A percentile compares a stretch with the other conserved stretches of the same genome.
These are phyloP conservation scores for Sebastes diaconus DNA, from an alignment of 2,797 vertebrate genomes.

Conservation along the genomic window DNA sequence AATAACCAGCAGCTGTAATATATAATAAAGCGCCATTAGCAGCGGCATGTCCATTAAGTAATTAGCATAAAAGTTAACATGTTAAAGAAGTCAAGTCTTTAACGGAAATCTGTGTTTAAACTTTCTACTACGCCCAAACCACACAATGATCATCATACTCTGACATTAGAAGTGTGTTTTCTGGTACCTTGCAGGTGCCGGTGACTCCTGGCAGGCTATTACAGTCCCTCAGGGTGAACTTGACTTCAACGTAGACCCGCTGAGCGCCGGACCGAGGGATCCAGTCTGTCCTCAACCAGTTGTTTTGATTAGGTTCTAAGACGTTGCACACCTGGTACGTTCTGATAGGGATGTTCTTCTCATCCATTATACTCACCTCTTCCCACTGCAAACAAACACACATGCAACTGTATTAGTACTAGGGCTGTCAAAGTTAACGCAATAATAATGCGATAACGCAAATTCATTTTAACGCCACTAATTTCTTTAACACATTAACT, in stretches of 20 bases:
- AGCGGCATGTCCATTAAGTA: conserved; percentile 28
- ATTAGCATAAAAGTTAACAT: conserved; percentile 28
- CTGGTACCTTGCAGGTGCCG: conserved; percentile 92
- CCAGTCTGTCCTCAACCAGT: conserved; percentile 99
- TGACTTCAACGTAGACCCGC: conserved; percentile 96
- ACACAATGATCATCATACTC: not conserved
- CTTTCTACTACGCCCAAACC: not conserved
- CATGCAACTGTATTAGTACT: not conserved
- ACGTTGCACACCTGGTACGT: conserved; percentile 99
- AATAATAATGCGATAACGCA: too few relatives aligned
- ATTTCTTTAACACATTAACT: too few relatives aligned
- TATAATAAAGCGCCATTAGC: conserved; percentile 47
- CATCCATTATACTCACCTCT: conserved; percentile 99
- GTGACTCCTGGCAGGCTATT: conserved; percentile 97
- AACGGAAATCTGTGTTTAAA: not conserved
- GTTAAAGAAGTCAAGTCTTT: conserved; percentile 14
- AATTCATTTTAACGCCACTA: too few relatives aligned
- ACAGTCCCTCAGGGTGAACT: conserved; percentile 97
- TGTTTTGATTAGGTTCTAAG: conserved; percentile 96
- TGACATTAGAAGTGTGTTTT: not conserved
- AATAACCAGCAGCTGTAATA: conserved; percentile 41
- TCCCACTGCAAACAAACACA: conserved; percentile 88
- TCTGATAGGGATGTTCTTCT: conserved; percentile 98
- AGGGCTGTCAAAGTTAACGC: too few relatives aligned
- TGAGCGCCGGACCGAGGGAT: conserved; percentile 95